Percentiles rank a stretch among this genome's conserved stretches.
Conservation (phyloP, 64 coral and sea anemone species). For the Dendrophyllia cribrosa region DNA sequence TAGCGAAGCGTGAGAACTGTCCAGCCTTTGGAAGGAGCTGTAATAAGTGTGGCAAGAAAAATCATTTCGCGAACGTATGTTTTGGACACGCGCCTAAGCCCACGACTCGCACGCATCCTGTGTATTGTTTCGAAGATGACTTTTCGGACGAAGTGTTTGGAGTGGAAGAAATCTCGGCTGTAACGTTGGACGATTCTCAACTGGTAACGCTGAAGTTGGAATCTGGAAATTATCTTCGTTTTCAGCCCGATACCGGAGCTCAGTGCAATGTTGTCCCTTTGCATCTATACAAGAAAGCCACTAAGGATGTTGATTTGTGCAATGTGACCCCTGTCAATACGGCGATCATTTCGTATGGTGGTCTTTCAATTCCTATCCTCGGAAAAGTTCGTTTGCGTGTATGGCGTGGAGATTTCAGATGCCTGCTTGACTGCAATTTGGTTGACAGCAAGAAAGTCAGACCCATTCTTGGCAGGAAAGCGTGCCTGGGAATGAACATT, state of each 20-base stretch:
- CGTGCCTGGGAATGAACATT: constrained; percentile 55
- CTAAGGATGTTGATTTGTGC: constrained; percentile 27
- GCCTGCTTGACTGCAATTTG: constrained; percentile 46
- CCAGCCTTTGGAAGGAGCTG: not conserved
- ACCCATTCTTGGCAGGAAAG: constrained; percentile 34
- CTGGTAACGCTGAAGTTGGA: not conserved
- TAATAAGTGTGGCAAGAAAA: constrained; percentile 14
- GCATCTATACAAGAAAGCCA: constrained; percentile 69
- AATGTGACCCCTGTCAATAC: constrained; percentile 49
- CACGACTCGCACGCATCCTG: not conserved
- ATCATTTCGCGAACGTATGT: constrained; percentile 22
- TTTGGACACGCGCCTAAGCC: constrained; percentile 1
- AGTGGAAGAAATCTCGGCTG: not conserved
- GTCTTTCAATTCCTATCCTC: constrained; percentile 56
- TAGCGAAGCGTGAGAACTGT: constrained; percentile 28
- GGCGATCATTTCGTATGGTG: constrained; percentile 65
- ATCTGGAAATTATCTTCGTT: constrained; percentile 7
- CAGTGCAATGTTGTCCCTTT: constrained; percentile 75
- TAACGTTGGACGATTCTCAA: constrained; percentile 6
- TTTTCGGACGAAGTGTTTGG: not conserved
- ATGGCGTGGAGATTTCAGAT: constrained; percentile 37
- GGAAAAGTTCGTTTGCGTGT: constrained; percentile 51
- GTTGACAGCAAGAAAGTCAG: constrained; percentile 49
- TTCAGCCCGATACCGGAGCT: constrained; percentile 48
- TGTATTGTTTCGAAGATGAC: not conserved